A percentile compares a stretch with the other conserved stretches of the same genome.
Conservation (phyloP, 37 sponge, comb jelly and placozoan genomes). For the Spongilla lacustris region DNA sequence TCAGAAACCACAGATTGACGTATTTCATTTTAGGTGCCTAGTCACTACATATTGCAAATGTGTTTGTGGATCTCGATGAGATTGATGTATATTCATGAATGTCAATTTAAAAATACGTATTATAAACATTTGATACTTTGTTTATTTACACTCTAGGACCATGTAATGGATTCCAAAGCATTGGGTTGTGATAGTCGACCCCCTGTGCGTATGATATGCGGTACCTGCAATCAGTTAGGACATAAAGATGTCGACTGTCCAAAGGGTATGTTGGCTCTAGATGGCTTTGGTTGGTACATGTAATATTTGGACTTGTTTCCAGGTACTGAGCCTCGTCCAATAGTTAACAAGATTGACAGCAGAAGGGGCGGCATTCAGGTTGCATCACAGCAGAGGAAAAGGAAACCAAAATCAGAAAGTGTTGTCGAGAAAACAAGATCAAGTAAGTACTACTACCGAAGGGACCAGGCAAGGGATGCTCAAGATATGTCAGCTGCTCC, state of each 20-base stretch:
- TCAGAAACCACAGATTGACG: too few relatives aligned
- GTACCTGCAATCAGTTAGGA: constrained; percentile 22
- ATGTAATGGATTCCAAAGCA: constrained; percentile 31
- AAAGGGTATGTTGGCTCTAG: neutral
- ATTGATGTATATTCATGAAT: neutral
- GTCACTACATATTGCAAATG: too few relatives aligned
- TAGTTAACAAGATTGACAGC: neutral
- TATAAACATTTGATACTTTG: too few relatives aligned
- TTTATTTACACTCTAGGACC: neutral
- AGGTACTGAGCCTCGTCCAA: neutral
- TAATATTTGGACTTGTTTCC: neutral
- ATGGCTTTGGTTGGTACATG: neutral
- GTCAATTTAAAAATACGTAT: neutral
- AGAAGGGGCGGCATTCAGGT: too few relatives aligned
- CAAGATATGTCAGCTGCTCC: neutral
- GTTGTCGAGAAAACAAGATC: too few relatives aligned
- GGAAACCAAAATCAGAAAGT: neutral
- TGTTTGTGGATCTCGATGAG: too few relatives aligned
- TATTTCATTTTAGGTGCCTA: too few relatives aligned
- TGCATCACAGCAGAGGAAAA: neutral
- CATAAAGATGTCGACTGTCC: constrained; percentile 38
- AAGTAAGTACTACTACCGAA: neutral
- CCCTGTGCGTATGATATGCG: constrained; percentile 45
- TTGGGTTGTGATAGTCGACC: constrained; percentile 25
- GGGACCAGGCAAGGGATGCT: neutral